phyloP scores from a whole-genome alignment of 2,888 invertebrate species.

The Chirona hameri region DNA sequence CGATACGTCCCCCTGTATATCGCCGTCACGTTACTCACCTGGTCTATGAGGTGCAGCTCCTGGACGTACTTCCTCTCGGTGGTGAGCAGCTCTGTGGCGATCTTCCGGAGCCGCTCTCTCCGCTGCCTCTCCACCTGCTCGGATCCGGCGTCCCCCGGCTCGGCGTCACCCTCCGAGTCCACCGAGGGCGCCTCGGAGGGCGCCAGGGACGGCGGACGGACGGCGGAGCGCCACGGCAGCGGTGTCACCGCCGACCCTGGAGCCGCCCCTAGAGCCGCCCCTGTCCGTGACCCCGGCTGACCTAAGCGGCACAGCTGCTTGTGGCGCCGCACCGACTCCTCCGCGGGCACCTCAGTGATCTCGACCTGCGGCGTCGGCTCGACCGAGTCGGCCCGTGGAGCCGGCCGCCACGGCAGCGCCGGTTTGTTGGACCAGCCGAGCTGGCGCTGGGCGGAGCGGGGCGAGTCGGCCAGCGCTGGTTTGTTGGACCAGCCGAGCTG shows the following conservation, averaged over 20 bases:
- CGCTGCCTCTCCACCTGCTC: neutral
- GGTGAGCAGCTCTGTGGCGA: constrained; percentile 57
- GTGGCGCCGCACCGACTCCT: neutral
- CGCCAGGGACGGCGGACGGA: neutral
- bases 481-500: neutral
- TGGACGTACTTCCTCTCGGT: constrained; percentile 60
- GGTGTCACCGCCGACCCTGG: no score
- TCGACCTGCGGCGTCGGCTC: neutral
- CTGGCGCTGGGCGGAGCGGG: neutral
- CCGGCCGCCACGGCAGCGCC: neutral
- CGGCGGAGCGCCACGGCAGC: neutral
- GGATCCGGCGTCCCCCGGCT: no score
- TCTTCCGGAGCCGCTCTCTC: constrained; percentile 44
- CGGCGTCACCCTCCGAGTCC: neutral
- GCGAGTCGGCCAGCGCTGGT: neutral
- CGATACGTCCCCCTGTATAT: no score
- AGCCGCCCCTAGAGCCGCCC: no score
- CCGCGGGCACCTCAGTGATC: neutral
- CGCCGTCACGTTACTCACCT: neutral
- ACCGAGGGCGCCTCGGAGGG: neutral
- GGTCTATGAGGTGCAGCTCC: constrained; percentile 56
- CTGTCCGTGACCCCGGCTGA: no score
- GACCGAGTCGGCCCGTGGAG: neutral
- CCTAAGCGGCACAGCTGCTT: no score
- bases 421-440: neutral